Evolutionary conservation across 2,888 invertebrate species (phyloP), one percentile per base, ranked within the genome.

Genomic region (Orthonychiurus folsomi): DNA sequence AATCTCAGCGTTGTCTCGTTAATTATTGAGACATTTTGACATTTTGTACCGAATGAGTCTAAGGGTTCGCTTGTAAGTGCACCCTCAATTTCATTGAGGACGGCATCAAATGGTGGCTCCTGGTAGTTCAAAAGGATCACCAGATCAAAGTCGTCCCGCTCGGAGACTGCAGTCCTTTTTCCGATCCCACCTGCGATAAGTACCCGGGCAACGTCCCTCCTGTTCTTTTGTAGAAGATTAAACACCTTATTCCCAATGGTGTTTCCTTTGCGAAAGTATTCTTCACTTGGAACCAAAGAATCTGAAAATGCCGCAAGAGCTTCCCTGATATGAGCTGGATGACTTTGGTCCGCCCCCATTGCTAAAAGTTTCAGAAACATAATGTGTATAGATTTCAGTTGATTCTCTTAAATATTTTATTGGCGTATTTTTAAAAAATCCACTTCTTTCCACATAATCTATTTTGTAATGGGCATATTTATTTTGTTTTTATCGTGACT

Each of bases 151-250:
- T 56, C 47, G 20, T 27, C 3, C 2, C 18, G 12, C 2, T 21
- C 28, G 2, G 28, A 27, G 21, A 56, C 9, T 37, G 56, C 47
- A 1, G 56, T 37, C 2, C 56, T 27, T 56, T 56, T 56, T 15
- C 56, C 56, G 15, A 28, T 56, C 23, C 47, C 37, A 3, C 56
- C 37, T 20, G n/a, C 21, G 5, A 56, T 23, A 21, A 28, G 27
- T n/a, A 26, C 26, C 1, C 56, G 56, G 37, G 27, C 56, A 0
- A 56, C 56, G 21, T 56, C 56, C 1, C 15, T 28, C 2, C 47
- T 27, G 2, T 15, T 2, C 18, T 37, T 5, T 5, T 15, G 37
- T 9, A 37, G 5, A 5, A 37, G 37, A 37, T 37, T 37, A 15
- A 37, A 37, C 2, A 56, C 15, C 20, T 56, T 23, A 56, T 28